These are phyloP conservation scores for Pissodes strobi DNA, from an alignment of 1,140 invertebrate species.

Conservation along the genomic window DNA sequence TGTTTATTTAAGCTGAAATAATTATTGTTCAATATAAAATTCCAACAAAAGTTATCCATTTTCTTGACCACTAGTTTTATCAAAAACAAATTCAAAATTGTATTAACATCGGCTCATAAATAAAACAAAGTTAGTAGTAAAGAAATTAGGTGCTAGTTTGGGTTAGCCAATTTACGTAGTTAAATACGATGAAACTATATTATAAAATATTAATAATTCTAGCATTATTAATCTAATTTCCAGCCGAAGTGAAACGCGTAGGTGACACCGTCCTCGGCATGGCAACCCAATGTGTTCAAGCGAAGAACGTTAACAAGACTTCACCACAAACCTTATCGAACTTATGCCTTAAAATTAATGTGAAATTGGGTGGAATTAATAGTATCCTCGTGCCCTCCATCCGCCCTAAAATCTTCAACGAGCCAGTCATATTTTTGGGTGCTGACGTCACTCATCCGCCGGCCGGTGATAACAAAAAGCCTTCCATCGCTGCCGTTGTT, in stretches of 20 bases:
- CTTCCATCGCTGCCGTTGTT: constrained; percentile 97
- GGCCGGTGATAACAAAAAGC: constrained; percentile 98
- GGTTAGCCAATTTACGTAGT: too few species aligned
- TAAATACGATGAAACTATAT: too few species aligned
- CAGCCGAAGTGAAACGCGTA: constrained; percentile 98
- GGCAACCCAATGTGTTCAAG: constrained; percentile 99
- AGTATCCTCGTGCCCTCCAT: constrained; percentile 97
- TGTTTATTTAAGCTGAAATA: too few species aligned
- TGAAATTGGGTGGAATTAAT: constrained; percentile 99
- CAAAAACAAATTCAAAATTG: too few species aligned
- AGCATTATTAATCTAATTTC: too few species aligned
- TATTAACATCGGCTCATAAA: too few species aligned
- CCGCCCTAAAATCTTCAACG: constrained; percentile 96
- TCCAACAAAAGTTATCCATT: too few species aligned
- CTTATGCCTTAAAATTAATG: constrained; percentile 99
- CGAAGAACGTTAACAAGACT: constrained; percentile 99
- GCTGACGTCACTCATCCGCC: constrained; percentile 99
- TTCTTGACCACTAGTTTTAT: too few species aligned
- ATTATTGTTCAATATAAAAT: too few species aligned
- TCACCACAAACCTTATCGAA: constrained; percentile 99
- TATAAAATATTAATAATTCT: too few species aligned
- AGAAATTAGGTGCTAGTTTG: too few species aligned
- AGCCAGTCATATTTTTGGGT: constrained; percentile 98
- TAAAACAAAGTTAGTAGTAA: too few species aligned
- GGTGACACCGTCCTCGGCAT: constrained; percentile 99